A percentile compares a stretch with the other conserved stretches of the same genome.
Evolutionary conservation across 2,113 vertebrate species (phyloP).

Genomic region (Phasianus colchicus): DNA sequence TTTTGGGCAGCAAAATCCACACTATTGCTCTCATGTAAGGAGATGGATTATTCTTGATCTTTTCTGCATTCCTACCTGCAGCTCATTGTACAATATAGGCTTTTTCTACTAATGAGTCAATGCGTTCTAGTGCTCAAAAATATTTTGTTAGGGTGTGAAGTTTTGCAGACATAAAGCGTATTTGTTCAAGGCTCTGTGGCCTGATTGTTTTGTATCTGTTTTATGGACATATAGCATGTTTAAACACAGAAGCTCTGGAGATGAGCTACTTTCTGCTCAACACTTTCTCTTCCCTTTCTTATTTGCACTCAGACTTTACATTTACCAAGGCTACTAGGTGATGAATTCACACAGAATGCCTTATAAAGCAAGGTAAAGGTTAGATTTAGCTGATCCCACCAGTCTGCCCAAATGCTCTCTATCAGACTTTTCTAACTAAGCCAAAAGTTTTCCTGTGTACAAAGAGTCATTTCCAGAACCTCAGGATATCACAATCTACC

Average conservation of each 20-base stretch:
- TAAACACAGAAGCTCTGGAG: not conserved
- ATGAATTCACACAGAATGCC: not conserved
- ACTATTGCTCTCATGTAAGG: not conserved
- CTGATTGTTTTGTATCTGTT: not conserved
- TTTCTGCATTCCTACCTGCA: not conserved
- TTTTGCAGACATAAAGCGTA: not conserved
- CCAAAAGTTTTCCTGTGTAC: constrained; percentile 41
- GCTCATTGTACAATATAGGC: not conserved
- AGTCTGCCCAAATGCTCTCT: constrained; percentile 24
- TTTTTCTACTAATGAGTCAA: not conserved
- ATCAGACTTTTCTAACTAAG: constrained; percentile 40
- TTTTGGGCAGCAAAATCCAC: not conserved
- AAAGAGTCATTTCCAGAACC: constrained; percentile 46
- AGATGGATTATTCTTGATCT: not conserved
- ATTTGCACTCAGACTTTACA: not conserved
- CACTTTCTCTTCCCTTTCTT: not conserved
- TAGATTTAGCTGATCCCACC: constrained; percentile 63
- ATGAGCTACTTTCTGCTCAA: not conserved
- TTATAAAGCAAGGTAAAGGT: not conserved
- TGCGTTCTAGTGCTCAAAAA: not conserved
- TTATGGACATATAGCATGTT: not conserved
- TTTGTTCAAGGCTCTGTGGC: not conserved
- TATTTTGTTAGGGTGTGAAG: not conserved
- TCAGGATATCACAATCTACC: constrained; percentile 70
- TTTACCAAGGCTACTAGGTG: not conserved